Evolutionary conservation across 2,113 vertebrate species (phyloP).

Genomic region (Thalassoma bifasciatum): DNA sequence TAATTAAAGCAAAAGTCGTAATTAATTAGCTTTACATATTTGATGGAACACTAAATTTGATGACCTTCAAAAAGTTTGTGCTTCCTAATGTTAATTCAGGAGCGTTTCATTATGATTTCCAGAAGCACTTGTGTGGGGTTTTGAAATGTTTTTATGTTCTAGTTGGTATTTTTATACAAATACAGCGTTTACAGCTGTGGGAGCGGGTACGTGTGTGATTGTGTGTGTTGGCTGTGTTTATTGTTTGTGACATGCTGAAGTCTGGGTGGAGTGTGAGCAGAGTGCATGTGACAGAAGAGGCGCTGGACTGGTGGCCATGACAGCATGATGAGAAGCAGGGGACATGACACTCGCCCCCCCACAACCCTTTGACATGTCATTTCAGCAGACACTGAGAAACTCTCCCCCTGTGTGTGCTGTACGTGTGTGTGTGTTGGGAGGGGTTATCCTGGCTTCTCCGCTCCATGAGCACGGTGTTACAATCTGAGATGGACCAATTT

Average conservation of each 20-base stretch:
- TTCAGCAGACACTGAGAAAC: conserved; percentile 57
- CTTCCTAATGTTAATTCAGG: too few relatives aligned
- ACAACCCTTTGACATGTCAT: conserved; percentile 52
- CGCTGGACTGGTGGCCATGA: conserved; percentile 73
- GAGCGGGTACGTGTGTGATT: conserved; percentile 27
- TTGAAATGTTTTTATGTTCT: neutral
- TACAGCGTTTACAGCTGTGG: conserved; percentile 46
- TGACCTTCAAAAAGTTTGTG: too few relatives aligned
- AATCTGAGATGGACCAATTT: conserved; percentile 18
- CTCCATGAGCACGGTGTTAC: conserved; percentile 23
- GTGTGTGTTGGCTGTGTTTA: conserved; percentile 84
- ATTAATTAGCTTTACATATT: too few relatives aligned
- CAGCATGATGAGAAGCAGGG: conserved; percentile 86
- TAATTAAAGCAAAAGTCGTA: too few relatives aligned
- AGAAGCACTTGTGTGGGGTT: neutral
- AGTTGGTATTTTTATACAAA: neutral
- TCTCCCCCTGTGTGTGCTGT: conserved; percentile 23
- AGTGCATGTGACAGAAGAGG: conserved; percentile 80
- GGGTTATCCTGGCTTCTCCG: neutral
- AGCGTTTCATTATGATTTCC: neutral
- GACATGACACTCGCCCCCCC: conserved; percentile 60
- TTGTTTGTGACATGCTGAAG: conserved; percentile 85
- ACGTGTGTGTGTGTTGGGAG: conserved; percentile 14
- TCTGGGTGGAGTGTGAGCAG: conserved; percentile 75
- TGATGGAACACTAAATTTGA: too few relatives aligned